Evolutionary conservation across 1,140 invertebrate species (phyloP), one percentile per base, ranked within the genome.

Genomic region (Drosophila persimilis): DNA sequence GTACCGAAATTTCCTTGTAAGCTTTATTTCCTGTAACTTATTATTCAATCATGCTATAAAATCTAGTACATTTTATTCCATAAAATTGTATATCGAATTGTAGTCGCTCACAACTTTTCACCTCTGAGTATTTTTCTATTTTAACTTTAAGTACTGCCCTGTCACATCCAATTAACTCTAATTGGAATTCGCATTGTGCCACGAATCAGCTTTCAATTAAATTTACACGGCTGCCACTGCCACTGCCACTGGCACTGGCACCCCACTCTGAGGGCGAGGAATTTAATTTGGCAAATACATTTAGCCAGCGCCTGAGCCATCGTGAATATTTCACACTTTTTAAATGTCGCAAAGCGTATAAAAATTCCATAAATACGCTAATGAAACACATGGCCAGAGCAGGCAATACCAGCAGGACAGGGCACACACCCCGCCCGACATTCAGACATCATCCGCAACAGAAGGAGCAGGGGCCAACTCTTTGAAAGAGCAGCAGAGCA

Each of bases 321-420:
- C 46, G 66, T 79, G 57, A 59, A 80, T 75, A 64, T 72, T 80
- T 77, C 66, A 80, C 69, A 73, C 79, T 64, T 56, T 83, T 73
- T 54, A 59, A 83, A 83, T 83, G 73, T 69, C 69, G 63, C 56
- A 64, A 70, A 63, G 67, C 62, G 61, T 62, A 86, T 64, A 74
- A 71, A 88, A 88, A 78, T 81, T 88, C 74, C 78, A 88, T 88
- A 86, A 88, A 88, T 86, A 72, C 73, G 83, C 70, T 81, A 81
- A 86, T 86, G 74, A 86, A 86, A 86, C 62, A 78, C 83, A 81
- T 75, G 81, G 74, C 55, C 50, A 35, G 50, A 53, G 59, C 31
- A 61, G 20, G 29, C 13, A 31, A 8, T 6, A 8, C 9, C 5
- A 2, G 29, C 29, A 31, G 29, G 7, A 2, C 35, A 39, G 9